Base-by-base conservation (phyloP, 2,888 invertebrate species). In the Augiades crinisus region DNA sequence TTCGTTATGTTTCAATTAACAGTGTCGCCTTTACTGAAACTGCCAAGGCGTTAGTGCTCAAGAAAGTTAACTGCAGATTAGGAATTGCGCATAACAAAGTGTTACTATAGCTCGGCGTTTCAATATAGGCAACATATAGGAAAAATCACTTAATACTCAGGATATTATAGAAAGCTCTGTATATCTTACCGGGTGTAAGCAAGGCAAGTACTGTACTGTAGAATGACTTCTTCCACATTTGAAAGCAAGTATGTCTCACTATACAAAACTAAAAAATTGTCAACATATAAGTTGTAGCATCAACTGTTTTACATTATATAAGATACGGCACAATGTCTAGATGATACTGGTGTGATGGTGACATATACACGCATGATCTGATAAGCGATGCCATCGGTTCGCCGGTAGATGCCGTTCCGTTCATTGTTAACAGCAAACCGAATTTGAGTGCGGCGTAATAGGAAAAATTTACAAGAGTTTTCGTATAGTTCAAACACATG, bases 221-320 rank as follows among this genome's bases (percentile, higher is more conserved):
- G 87, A 83, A 86, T 89, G 88, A 87, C 88, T 83, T 87, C 88
- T 87, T 89, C 88, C 87, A 87, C 86, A 86, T 85, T 87, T 83
- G 80, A 84, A 89, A 89, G 88, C 86, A 83, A 87, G 81, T 77
- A 87, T 84, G 80, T 87, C 80, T 87, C 88, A 86, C 88, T 89
- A 89, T 86, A 88, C 86, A 83, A 78, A 87, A 86, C 81, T 84
- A 85, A 86, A 81, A n/a, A 86, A 82, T 82, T 78, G 79, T 85
- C 81, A 85, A 85, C 78, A 78, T 67, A 64, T 72, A 78, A 73
- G 78, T 85, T 81, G 80, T 86, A 87, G 88, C 88, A 82, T 84
- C 78, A 85, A 86, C 85, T 81, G 82, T 84, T 82, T 68, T 77
- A 83, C 77, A 81, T 75, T 78, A 75, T 70, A 75, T 70, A 78